A percentile compares a stretch with the other conserved stretches of the same genome.
phyloP scores from a whole-genome alignment of 2,888 invertebrate genomes.

The Brachyptera risi region DNA sequence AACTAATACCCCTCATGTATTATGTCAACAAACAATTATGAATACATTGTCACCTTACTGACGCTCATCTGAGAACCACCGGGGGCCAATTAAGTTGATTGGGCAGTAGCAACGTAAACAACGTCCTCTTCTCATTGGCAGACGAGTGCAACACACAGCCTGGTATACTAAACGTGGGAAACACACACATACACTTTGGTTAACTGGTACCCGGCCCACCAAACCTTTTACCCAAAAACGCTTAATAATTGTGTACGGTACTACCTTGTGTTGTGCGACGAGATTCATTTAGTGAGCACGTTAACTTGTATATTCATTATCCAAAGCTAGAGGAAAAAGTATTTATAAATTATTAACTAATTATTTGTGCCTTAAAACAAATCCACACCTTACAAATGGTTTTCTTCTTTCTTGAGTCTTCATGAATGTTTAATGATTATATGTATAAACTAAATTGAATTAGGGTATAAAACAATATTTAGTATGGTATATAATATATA shows the following conservation, averaged over 20 bases:
- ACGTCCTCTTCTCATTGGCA: slow-evolving; percentile 20
- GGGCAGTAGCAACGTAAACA: no score
- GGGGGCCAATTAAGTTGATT: slow-evolving; percentile 13
- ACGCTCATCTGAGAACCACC: slow-evolving; percentile 16
- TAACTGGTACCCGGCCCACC: neutral
- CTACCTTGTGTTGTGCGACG: neutral
- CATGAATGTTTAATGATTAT: no score
- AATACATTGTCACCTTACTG: slow-evolving; percentile 30
- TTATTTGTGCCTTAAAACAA: no score
- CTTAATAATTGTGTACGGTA: neutral
- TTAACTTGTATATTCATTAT: no score
- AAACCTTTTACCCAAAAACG: no score
- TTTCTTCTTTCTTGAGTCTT: no score
- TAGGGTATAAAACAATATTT: no score
- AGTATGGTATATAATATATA: no score
- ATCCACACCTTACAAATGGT: no score
- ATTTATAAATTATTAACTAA: no score
- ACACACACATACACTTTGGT: slow-evolving; percentile 6
- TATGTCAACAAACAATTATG: slow-evolving; percentile 16
- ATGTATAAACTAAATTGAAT: no score
- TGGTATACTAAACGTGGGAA: neutral
- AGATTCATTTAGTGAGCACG: neutral
- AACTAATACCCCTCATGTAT: no score
- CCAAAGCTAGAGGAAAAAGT: neutral
- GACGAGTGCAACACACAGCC: neutral